A percentile compares a stretch with the other conserved stretches of the same genome.
phyloP scores from a whole-genome alignment of 2,113 vertebrate genomes.

The Solea solea region DNA sequence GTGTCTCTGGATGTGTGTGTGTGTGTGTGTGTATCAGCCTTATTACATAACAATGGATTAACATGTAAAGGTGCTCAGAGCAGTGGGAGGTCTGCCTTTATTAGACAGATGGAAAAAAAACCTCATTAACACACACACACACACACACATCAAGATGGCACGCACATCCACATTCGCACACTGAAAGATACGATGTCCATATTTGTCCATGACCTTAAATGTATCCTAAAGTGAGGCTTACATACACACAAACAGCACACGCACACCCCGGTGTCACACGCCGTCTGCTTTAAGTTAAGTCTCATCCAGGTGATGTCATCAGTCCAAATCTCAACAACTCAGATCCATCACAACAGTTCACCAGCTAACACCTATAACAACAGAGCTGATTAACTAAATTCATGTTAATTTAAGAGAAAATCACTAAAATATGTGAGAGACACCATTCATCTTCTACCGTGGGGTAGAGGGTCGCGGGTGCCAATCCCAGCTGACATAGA shows the following conservation, averaged over 20 bases:
- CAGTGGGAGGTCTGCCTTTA: conserved; percentile 49
- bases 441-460: too few relatives aligned
- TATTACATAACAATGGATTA: conserved; percentile 63
- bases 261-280: not conserved
- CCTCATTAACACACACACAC: conserved; percentile 35
- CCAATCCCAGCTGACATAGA: too few relatives aligned
- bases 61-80: conserved; percentile 22
- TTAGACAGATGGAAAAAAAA: conserved; percentile 44
- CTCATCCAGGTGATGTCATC: conserved; percentile 11
- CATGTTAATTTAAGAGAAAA: not conserved
- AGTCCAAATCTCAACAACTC: conserved; percentile 11
- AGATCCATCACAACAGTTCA: not conserved
- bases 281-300: conserved; percentile 2
- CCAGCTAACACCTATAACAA: not conserved
- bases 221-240: not conserved
- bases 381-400: too few relatives aligned
- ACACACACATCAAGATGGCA: conserved; percentile 1
- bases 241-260: not conserved
- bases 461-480: too few relatives aligned
- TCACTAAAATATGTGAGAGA: not conserved
- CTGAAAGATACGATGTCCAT: conserved; percentile 8
- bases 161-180: conserved; percentile 13
- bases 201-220: conserved; percentile 2
- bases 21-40: conserved; percentile 5
- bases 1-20: not conserved